Percentiles rank a stretch among this genome's conserved stretches.
Evolutionary conservation across 2,888 invertebrate genomes (phyloP).

Genomic region (Nomada fabriciana): DNA sequence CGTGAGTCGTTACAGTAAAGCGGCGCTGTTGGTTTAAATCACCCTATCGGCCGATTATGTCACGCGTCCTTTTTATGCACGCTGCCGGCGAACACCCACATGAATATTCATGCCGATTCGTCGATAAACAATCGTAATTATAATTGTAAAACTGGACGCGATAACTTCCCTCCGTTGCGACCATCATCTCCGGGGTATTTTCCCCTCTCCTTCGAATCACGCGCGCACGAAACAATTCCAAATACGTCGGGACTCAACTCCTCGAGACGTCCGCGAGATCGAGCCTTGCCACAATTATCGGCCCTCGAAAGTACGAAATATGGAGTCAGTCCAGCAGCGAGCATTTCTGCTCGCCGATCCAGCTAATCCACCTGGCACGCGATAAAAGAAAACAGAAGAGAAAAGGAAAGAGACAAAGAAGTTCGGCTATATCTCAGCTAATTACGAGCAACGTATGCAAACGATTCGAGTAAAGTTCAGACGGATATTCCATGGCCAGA

Average conservation of each 20-base stretch:
- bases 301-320: too few relatives aligned
- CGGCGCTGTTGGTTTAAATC: constrained; percentile 47
- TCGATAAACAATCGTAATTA: constrained; percentile 56
- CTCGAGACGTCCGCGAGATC: too few relatives aligned
- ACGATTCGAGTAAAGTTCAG: constrained; percentile 52
- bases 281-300: too few relatives aligned
- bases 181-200: neutral
- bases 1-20: constrained; percentile 46
- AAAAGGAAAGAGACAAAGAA: neutral
- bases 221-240: too few relatives aligned
- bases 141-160: constrained; percentile 49
- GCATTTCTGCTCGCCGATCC: constrained; percentile 3
- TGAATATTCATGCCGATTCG: constrained; percentile 40
- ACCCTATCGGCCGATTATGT: constrained; percentile 56
- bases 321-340: neutral
- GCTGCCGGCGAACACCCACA: neutral
- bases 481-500: constrained; percentile 56
- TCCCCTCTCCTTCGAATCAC: too few relatives aligned
- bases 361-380: neutral
- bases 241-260: too few relatives aligned
- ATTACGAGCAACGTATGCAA: constrained; percentile 56
- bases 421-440: constrained; percentile 54
- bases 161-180: constrained; percentile 5
- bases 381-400: constrained; percentile 3
- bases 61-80: constrained; percentile 48